Base-by-base conservation (phyloP, 2,113 vertebrate genomes). In the Ondatra zibethicus region DNA sequence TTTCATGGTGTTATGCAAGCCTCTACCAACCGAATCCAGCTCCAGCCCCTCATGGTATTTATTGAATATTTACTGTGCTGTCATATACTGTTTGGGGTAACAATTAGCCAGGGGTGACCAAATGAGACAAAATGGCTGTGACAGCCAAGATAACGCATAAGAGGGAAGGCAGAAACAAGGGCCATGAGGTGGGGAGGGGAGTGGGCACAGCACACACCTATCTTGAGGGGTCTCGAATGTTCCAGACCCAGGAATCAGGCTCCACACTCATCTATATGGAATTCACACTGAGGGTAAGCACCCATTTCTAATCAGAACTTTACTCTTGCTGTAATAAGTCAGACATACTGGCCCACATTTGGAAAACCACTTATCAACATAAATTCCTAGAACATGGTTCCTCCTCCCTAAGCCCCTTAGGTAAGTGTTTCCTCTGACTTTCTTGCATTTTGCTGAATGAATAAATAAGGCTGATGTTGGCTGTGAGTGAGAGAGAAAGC, bases 371-470 rank as follows among this genome's bases (percentile, higher is more conserved):
- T 76, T 87, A 33, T 78, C 80, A 75, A 95, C 90, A 68, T 68
- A 66, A 90, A 88, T 72, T 25, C 91, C 47, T 76, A 31, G 31
- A 10, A 25, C 65, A 11, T 47, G 17, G 77, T 21, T 80, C 17
- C 31, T 12, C 29, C 68, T 17, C 45, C 42, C n/a, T 50, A 52
- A 36, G 78, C 89, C 58, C 65, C 88, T 94, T 8, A 63, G 80
- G 70, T 21, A 80, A 90, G 72, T 77, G 73, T 86, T 65, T n/a
- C 89, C 45, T 87, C 89, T 89, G 66, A 65, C n/a, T 72, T 89
- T 81, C 76, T 89, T 86, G 61, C 63, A 42, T 94, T 91, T 94
- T 93, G 87, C 70, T 89, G 89, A 92, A 94, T 72, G 81, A 91
- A 82, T 94, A 95, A 93, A 91, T 75, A 94, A 93, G 68, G 92